Evolutionary conservation across 2,888 invertebrate species (phyloP).

Genomic region (Ophion costatus): DNA sequence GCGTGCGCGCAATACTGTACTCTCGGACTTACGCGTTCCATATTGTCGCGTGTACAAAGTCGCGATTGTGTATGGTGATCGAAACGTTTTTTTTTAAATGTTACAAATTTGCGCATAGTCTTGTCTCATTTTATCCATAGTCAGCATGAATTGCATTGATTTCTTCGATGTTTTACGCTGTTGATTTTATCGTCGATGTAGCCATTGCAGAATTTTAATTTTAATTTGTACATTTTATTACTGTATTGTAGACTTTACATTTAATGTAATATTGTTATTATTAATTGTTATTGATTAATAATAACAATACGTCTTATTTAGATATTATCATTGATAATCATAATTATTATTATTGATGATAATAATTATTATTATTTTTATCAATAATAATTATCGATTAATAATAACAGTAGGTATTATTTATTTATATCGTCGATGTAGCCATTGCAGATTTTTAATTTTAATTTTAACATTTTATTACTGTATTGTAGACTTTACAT

Average conservation of each 20-base stretch:
- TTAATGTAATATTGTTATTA: background rate
- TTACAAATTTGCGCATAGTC: background rate
- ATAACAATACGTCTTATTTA: background rate
- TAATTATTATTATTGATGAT: background rate
- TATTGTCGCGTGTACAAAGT: background rate
- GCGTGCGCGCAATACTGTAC: too few relatives aligned
- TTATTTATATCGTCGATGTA: too few relatives aligned
- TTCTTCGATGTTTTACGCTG: constrained; percentile 25
- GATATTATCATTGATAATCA: too few relatives aligned
- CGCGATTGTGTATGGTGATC: background rate
- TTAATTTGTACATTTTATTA: too few relatives aligned
- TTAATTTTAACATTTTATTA: too few relatives aligned
- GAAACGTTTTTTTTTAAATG: background rate
- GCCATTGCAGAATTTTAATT: too few relatives aligned
- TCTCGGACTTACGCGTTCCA: background rate
- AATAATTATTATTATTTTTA: constrained; percentile 29
- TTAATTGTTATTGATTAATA: background rate
- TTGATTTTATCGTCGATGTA: constrained; percentile 41
- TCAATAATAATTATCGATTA: too few relatives aligned
- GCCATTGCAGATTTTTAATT: too few relatives aligned
- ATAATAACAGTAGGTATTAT: too few relatives aligned
- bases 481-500: too few relatives aligned
- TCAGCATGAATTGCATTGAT: constrained; percentile 17
- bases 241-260: too few relatives aligned
- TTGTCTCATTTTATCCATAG: background rate